phyloP scores from a whole-genome alignment of 2,888 invertebrate species.

The Caenorhabditis imperialis region DNA sequence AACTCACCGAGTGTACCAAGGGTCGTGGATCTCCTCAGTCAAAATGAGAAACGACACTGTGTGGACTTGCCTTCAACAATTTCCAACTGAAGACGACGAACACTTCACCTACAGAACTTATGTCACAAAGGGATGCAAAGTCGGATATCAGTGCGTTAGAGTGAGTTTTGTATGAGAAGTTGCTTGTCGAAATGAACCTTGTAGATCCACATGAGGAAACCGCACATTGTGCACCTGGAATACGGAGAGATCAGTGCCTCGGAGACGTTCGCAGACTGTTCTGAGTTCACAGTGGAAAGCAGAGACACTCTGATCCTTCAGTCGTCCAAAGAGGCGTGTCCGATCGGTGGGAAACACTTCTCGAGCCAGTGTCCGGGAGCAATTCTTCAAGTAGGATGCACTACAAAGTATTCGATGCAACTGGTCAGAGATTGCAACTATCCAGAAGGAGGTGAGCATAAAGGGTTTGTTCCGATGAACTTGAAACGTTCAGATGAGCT shows the following conservation, averaged over 20 bases:
- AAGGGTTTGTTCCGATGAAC: neutral
- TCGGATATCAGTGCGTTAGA: conserved; percentile 61
- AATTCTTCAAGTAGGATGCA: conserved; percentile 49
- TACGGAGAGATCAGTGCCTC: conserved; percentile 49
- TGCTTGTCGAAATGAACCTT: too few species aligned
- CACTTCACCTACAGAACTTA: conserved; percentile 37
- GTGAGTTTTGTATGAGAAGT: too few species aligned
- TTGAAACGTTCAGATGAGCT: conserved; percentile 45
- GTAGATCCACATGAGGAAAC: conserved; percentile 36
- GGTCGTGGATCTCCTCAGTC: conserved; percentile 52
- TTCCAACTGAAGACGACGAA: conserved; percentile 27
- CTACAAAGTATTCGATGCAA: conserved; percentile 37
- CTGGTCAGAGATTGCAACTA: conserved; percentile 46
- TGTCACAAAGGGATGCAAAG: conserved; percentile 61
- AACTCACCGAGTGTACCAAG: conserved; percentile 42
- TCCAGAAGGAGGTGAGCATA: conserved; percentile 41
- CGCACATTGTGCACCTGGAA: conserved; percentile 42
- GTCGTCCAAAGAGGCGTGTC: conserved; percentile 41
- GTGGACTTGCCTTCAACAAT: conserved; percentile 53
- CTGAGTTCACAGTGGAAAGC: conserved; percentile 49
- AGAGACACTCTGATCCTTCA: conserved; percentile 56
- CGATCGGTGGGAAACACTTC: conserved; percentile 53
- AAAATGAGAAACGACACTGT: conserved; percentile 56
- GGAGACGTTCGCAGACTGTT: conserved; percentile 47
- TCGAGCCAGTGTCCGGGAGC: conserved; percentile 36